Evolutionary conservation across 2,888 invertebrate species (phyloP).

Genomic region (Psococerastis gibbosa): DNA sequence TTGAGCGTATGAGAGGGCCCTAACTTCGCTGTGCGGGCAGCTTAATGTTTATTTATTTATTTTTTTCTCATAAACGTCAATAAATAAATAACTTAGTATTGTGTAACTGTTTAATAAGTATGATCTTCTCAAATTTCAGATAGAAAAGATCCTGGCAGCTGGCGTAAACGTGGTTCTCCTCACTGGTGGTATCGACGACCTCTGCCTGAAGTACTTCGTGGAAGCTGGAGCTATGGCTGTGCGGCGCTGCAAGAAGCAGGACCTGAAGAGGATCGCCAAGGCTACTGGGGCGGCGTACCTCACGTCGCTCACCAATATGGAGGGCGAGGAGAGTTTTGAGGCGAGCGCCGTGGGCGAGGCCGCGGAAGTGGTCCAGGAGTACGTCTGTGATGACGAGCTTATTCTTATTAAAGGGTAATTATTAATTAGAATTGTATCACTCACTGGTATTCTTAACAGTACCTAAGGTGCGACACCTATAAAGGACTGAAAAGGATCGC

Average conservation of each 20-base stretch:
- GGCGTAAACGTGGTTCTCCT: slow-evolving; percentile 93
- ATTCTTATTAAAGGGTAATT: slow-evolving; percentile 82
- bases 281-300: slow-evolving; percentile 88
- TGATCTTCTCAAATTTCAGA: too few relatives aligned
- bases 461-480: too few relatives aligned
- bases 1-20: too few relatives aligned
- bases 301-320: slow-evolving; percentile 92
- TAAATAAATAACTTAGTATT: too few relatives aligned
- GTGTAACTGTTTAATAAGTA: too few relatives aligned
- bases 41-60: too few relatives aligned
- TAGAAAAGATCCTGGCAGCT: slow-evolving; percentile 81
- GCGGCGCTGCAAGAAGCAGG: slow-evolving; percentile 82
- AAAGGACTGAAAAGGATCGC: too few relatives aligned
- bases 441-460: too few relatives aligned
- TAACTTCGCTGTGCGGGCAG: too few relatives aligned
- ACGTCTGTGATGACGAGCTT: slow-evolving; percentile 93
- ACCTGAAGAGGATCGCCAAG: slow-evolving; percentile 94
- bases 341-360: slow-evolving; percentile 83
- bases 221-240: slow-evolving; percentile 97
- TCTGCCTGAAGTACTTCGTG: slow-evolving; percentile 96
- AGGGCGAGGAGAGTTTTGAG: slow-evolving; percentile 96
- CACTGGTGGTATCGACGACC: slow-evolving; percentile 93
- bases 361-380: slow-evolving; percentile 85
- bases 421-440: slow-evolving; percentile 2
- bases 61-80: too few relatives aligned